A percentile compares a stretch with the other conserved stretches of the same genome.
Evolutionary conservation across 2,888 invertebrate genomes (phyloP).

Genomic region (Hanleya hanleyi): DNA sequence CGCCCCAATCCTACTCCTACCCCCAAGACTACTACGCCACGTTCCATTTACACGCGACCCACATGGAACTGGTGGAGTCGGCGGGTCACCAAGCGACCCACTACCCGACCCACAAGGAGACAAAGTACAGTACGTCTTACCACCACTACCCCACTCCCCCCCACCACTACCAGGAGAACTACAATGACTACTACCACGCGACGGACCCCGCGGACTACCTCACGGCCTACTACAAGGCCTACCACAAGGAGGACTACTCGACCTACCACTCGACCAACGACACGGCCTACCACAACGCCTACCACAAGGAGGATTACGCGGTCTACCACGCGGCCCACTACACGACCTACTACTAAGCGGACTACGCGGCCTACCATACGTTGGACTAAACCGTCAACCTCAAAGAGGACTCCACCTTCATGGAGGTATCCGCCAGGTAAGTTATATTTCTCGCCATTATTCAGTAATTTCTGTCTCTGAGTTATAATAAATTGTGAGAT

Average conservation of each 20-base stretch:
- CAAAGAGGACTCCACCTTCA: not conserved
- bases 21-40: not conserved
- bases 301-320: not conserved
- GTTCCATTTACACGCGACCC: not conserved
- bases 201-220: not conserved
- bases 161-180: not conserved
- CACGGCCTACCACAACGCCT: not conserved
- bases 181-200: not conserved
- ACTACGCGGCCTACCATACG: not conserved
- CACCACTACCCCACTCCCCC: not conserved
- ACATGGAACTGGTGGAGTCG: constrained; percentile 3
- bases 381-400: not conserved
- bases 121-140: no score
- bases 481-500: no score
- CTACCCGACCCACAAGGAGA: not conserved
- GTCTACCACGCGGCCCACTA: not conserved
- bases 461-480: no score
- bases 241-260: not conserved
- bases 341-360: no score
- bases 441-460: no score
- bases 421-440: constrained; percentile 4
- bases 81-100: not conserved
- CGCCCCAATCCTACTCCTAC: no score
- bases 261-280: not conserved
- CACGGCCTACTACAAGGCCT: not conserved